These are phyloP conservation scores for Whitmania pigra DNA, from an alignment of 1,140 invertebrate species.

Conservation along the genomic window DNA sequence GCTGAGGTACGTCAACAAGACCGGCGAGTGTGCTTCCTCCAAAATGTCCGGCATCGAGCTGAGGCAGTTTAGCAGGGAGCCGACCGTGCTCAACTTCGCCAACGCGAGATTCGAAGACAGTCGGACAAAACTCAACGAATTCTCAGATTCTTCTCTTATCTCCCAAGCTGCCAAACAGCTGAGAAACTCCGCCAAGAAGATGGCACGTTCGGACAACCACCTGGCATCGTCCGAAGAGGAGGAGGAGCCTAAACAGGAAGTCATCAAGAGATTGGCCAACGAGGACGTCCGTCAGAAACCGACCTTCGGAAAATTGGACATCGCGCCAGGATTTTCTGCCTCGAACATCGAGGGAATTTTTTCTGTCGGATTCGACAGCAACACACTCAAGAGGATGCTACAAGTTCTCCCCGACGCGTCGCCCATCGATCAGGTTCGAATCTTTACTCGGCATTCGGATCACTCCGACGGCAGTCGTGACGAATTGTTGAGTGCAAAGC, in stretches of 20 bases:
- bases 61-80: slow-evolving; percentile 22
- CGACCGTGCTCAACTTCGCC: slow-evolving; percentile 14
- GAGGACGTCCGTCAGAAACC: neutral
- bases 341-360: neutral
- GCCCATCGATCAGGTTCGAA: slow-evolving; percentile 27
- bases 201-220: neutral
- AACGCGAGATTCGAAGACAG: neutral
- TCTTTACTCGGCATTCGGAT: too few species aligned
- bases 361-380: slow-evolving; percentile 52
- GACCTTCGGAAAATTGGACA: neutral
- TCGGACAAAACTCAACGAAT: neutral
- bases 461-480: neutral
- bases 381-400: slow-evolving; percentile 79
- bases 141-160: too few species aligned
- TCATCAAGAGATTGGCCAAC: neutral
- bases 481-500: too few species aligned
- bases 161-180: neutral
- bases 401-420: slow-evolving; percentile 63
- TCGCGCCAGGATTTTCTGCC: neutral
- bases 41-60: slow-evolving; percentile 8
- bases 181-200: neutral
- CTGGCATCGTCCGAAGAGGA: neutral
- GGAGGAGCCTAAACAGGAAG: neutral
- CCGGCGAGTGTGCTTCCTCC: neutral
- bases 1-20: neutral